A percentile compares a stretch with the other conserved stretches of the same genome.
Evolutionary conservation across 2,888 invertebrate genomes (phyloP).

Genomic region (Drosophila stalkeri): DNA sequence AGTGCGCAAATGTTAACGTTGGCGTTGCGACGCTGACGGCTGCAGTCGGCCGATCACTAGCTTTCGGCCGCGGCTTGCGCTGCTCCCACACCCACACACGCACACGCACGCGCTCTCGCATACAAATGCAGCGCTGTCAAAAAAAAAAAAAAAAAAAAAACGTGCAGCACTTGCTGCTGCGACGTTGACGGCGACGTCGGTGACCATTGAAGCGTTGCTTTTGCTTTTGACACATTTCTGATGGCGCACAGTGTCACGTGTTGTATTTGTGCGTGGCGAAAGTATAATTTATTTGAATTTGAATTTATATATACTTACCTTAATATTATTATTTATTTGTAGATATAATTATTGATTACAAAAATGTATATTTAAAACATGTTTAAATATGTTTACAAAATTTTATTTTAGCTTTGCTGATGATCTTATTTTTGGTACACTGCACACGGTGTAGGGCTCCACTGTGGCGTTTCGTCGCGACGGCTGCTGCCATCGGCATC

Average conservation of each 20-base stretch:
- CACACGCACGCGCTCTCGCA: slow-evolving; percentile 14
- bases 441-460: not conserved
- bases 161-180: slow-evolving; percentile 38
- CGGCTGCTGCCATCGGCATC: slow-evolving; percentile 26
- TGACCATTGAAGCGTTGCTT: slow-evolving; percentile 63
- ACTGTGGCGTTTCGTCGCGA: slow-evolving; percentile 22
- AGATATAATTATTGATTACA: not conserved
- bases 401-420: fast-evolving
- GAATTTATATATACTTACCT: no score
- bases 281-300: not conserved
- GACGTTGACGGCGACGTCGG: slow-evolving; percentile 11
- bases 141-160: slow-evolving; percentile 8
- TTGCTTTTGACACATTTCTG: slow-evolving; percentile 75
- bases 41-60: slow-evolving; percentile 24
- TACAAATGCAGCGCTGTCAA: slow-evolving; percentile 23
- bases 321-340: not conserved
- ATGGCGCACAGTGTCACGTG: slow-evolving; percentile 7
- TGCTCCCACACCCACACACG: slow-evolving; percentile 38
- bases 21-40: not conserved
- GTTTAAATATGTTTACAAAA: not conserved
- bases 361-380: not conserved
- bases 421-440: not conserved
- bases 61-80: slow-evolving; percentile 37
- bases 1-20: slow-evolving; percentile 19
- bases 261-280: not conserved